Evolutionary conservation across 2,888 invertebrate genomes (phyloP), one percentile per base, ranked within the genome.

Genomic region (Pterostichus madidus): DNA sequence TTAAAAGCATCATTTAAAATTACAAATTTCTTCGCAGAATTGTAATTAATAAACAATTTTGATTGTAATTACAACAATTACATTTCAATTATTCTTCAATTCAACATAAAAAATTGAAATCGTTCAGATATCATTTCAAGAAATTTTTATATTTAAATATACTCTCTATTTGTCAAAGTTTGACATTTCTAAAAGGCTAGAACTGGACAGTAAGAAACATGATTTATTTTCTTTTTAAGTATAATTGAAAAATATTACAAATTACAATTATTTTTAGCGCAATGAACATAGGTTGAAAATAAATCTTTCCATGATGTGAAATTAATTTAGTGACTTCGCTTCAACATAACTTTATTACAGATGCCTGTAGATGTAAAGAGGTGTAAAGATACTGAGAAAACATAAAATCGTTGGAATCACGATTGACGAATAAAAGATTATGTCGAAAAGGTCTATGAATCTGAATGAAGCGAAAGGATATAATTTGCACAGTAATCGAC

Each of bases 401-500:
- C 64, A 64, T 64, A 64, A 64, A 64, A 64, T 35, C 32, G 32
- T 64, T 35, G 13, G 32, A n/a, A n/a, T 71, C 68, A 13, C 64
- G 32, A 35, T 7, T 39, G 35, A 35, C 64, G 64, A 64, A 64
- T 64, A 64, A 64, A 39, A 64, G 32, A 64, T 64, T 64, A 64
- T 64, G 39, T 35, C 39, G 64, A 71, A 71, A 71, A 71, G 39
- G 64, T 17, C 44, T 71, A 71, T 44, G 68, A 71, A 71, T 71
- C 24, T 39, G 44, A 71, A 71, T 44, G 68, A 71, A 71, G 44
- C 68, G 31, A 71, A 71, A 75, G 73, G 75, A 52, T 75, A 75
- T 52, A 75, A 75, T 75, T 75, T 75, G 75, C 75, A 75, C 49
- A 52, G 75, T 75, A 75, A 75, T 75, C 75, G 52, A 75, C 49